Base-by-base conservation (phyloP, 2,113 vertebrate genomes). In the Anser brachyrhynchus region DNA sequence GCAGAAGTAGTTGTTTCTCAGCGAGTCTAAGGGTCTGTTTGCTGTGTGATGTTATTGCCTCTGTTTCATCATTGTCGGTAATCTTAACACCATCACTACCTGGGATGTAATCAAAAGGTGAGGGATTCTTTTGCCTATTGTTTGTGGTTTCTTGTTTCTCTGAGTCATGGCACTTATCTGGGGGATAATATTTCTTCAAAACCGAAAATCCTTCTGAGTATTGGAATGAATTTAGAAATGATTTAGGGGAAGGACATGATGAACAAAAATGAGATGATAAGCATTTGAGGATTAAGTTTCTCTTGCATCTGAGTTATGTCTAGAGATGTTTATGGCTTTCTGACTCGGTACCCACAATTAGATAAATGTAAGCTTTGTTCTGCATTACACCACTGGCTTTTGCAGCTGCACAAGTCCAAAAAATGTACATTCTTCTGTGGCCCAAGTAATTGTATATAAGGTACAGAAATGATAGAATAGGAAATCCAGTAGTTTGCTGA, bases 111-210 rank as follows among this genome's bases (percentile, higher is more conserved):
- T 92, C 21, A 57, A 35, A 28, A 64, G 46, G 41, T 13, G 52
- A 74, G 25, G 33, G n/a, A 19, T 51, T 35, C 41, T 61, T 76
- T 61, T 87, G 31, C 28, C n/a, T 75, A 33, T 31, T 89, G 5
- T 61, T 91, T 67, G 39, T 94, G 90, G 31, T 39, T 74, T 74
- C 28, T 87, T 75, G 55, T 86, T 95, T 94, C 29, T 89, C 46
- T 83, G 61, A 95, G 35, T 90, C 37, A 69, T 52, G 43, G 21
- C 66, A 51, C 55, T 88, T 90, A 33, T 21, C 26, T 83, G 28
- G 35, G 73, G 13, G 33, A 51, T 64, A 90, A 18, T 83, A 64
- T 64, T 93, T 95, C 62, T 72, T 65, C 69, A 81, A 92, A 92
- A 78, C 15, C 90, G 76, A 88, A 93, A 92, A 88, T 58, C 28